Conservation (phyloP, 2,888 invertebrate species). For the Arctia plantaginis region DNA sequence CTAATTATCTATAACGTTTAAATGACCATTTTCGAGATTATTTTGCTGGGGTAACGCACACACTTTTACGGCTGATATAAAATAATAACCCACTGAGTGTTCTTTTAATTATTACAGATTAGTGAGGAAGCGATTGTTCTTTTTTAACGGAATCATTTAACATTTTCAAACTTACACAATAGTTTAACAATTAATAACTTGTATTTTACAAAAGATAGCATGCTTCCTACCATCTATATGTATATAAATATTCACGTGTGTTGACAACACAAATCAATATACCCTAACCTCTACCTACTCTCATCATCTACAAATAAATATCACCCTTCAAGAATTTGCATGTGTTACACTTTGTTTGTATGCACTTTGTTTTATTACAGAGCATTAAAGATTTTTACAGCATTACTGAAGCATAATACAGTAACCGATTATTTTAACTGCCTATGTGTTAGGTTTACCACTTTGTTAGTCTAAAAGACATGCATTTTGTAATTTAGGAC, state of each 20-base stretch:
- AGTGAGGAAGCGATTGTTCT: neutral
- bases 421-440: neutral
- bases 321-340: neutral
- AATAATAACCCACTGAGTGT: constrained; percentile 3
- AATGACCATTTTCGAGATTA: no score
- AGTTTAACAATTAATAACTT: neutral
- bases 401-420: neutral
- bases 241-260: neutral
- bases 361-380: no score
- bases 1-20: no score
- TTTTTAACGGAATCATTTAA: neutral
- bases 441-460: neutral
- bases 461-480: neutral
- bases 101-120: neutral
- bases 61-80: constrained; percentile 15
- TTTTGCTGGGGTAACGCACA: no score
- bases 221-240: no score
- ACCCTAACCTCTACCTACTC: neutral
- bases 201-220: neutral
- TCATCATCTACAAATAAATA: neutral
- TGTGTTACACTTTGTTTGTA: no score
- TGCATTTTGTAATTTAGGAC: neutral
- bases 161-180: no score
- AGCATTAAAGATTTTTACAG: neutral
- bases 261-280: neutral